Evolutionary conservation across 2,113 vertebrate species (phyloP).

Genomic region (Genyomyrus donnyi): DNA sequence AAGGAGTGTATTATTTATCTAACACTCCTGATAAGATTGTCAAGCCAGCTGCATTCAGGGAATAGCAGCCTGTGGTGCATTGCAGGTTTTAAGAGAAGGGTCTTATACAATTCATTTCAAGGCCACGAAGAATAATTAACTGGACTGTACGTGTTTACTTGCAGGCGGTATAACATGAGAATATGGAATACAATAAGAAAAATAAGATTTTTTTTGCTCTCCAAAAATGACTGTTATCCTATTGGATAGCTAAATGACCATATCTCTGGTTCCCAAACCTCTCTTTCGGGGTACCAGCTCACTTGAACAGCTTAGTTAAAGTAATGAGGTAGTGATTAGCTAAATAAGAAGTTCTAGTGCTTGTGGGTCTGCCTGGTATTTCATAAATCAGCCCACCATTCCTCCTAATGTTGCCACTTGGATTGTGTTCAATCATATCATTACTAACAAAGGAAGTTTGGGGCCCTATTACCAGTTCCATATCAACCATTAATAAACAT

Average conservation of each 20-base stretch:
- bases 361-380: not conserved
- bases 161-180: not conserved
- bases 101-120: not conserved
- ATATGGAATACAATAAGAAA: not conserved
- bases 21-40: not conserved
- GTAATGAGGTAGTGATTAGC: not conserved
- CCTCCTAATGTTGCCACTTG: not conserved
- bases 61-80: not conserved
- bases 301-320: not conserved
- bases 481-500: not conserved
- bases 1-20: not conserved
- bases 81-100: not conserved
- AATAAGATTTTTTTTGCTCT: not conserved
- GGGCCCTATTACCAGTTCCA: not conserved
- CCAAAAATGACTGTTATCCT: not conserved
- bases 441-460: not conserved
- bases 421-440: not conserved
- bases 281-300: not conserved
- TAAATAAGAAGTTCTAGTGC: not conserved
- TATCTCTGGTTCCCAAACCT: not conserved
- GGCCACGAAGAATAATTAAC: not conserved
- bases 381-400: not conserved
- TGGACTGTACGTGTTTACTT: not conserved
- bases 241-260: not conserved
- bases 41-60: not conserved